Percentiles rank a stretch among this genome's conserved stretches.
Conservation (phyloP, 2,797 vertebrate species). For the Balearica regulorum region DNA sequence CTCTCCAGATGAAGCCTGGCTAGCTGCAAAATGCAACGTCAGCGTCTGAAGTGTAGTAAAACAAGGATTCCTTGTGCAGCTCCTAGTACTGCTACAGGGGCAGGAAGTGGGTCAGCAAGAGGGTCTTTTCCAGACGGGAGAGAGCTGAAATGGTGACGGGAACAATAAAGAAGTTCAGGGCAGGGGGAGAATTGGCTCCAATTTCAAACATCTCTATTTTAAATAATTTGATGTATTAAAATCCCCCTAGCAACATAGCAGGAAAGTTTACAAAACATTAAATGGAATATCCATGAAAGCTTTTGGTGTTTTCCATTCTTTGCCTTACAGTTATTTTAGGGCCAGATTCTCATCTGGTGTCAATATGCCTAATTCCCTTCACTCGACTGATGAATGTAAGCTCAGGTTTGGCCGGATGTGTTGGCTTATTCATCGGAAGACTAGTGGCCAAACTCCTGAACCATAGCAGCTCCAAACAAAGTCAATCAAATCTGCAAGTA, state of each 20-base stretch:
- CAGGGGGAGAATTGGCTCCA: neutral
- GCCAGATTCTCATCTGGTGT: neutral
- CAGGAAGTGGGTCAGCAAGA: conserved; percentile 34
- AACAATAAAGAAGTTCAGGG: conserved; percentile 35
- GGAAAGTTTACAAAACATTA: conserved; percentile 46
- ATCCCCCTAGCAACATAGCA: neutral
- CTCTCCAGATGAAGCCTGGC: conserved; percentile 41
- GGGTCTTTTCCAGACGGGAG: neutral
- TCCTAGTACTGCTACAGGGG: neutral
- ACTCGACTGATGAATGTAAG: neutral
- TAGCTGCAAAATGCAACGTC: conserved; percentile 29
- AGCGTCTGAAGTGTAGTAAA: neutral
- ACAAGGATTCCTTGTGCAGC: conserved; percentile 47
- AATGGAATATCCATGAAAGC: neutral
- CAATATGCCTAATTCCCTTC: neutral
- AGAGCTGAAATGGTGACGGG: neutral
- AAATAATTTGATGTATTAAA: neutral
- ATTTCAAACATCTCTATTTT: conserved; percentile 22
- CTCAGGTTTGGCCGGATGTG: neutral
- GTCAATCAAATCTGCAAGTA: neutral
- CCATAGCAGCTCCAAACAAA: neutral
- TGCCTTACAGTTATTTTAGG: neutral
- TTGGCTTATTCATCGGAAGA: neutral
- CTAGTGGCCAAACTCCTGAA: neutral
- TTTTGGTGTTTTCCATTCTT: neutral